Base-by-base conservation (phyloP, 2,113 vertebrate species). In the Andinoacara biseriatus region DNA sequence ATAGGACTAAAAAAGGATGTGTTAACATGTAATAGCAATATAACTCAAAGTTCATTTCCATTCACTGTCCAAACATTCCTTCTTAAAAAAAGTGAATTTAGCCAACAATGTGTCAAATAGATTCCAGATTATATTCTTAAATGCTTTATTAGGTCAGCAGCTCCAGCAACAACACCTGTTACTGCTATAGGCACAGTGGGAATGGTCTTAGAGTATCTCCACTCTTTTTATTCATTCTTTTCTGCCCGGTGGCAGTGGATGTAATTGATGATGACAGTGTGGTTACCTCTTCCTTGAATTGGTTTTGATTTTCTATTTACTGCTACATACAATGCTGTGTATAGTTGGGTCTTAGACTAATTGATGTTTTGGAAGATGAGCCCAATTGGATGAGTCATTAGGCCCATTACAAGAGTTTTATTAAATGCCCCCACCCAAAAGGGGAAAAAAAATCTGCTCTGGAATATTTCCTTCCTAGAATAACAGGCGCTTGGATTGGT, bases 401-500 rank as follows among this genome's bases (percentile, higher is more conserved):
- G 82, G 62, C 74, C 78, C 86, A 88, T 94, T 92, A 87, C 76
- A 81, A 81, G 81, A 82, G 62, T 88, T 89, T 91, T 91, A 92
- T 92, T 92, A 91, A 90, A 92, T 78, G 83, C 62, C 78, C 80
- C 80, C 57, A 60, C 49, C 69, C 58, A 77, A 84, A 93, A 85
- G 58, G 31, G 24, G 24, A 8, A 0, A 52, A 85, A 67, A 87
- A 83, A 69, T 77, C 83, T 38, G 35, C 80, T 49, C 86, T 78
- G 56, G 85, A 83, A 82, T 89, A 83, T 93, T 89, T 81, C 84
- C 78, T 26, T 76, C 58, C 56, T 76, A 69, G 86, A 93, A 93
- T 91, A 93, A 94, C 90, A 90, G 89, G 81, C 92, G 81, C 72
- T 49, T 83, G 83, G 88, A 88, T 91, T 93, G 92, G 93, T 92